These are phyloP conservation scores for Watsonalla binaria DNA, from an alignment of 2,888 invertebrate genomes.

Conservation along the genomic window DNA sequence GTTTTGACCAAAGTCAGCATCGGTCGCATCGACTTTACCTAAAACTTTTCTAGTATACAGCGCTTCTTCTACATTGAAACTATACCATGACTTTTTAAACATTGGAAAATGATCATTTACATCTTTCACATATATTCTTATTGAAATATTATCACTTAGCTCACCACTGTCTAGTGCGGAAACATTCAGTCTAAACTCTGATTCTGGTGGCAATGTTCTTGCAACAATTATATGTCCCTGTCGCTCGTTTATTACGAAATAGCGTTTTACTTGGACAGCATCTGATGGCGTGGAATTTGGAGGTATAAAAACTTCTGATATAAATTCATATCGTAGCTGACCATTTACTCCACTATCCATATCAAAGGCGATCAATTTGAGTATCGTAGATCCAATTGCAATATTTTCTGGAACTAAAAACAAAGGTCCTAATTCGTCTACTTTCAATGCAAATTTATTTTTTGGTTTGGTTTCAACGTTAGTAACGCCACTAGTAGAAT, in stretches of 20 bases:
- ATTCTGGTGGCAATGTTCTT: conserved; percentile 84
- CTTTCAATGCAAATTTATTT: conserved; percentile 54
- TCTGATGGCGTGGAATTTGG: conserved; percentile 60
- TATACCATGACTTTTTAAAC: conserved; percentile 90
- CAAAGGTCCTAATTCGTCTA: conserved; percentile 73
- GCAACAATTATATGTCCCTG: conserved; percentile 87
- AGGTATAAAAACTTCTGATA: conserved; percentile 82
- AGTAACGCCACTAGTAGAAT: conserved; percentile 38
- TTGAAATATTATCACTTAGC: conserved; percentile 82
- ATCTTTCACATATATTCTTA: conserved; percentile 86
- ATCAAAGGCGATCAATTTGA: conserved; percentile 85
- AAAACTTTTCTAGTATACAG: conserved; percentile 83
- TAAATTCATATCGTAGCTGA: conserved; percentile 83
- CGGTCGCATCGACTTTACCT: conserved; percentile 87
- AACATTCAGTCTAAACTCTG: conserved; percentile 86
- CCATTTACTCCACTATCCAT: conserved; percentile 85
- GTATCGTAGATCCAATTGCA: conserved; percentile 82
- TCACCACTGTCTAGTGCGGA: conserved; percentile 88
- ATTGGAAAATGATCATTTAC: conserved; percentile 91
- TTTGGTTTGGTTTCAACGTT: conserved; percentile 57
- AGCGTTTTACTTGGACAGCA: conserved; percentile 77
- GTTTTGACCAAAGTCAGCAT: conserved; percentile 89
- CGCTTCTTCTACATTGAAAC: conserved; percentile 89
- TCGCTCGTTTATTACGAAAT: conserved; percentile 86
- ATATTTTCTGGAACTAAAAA: conserved; percentile 86